These are phyloP conservation scores for Ciconia boyciana DNA, from an alignment of 2,113 vertebrate genomes.

Conservation along the genomic window DNA sequence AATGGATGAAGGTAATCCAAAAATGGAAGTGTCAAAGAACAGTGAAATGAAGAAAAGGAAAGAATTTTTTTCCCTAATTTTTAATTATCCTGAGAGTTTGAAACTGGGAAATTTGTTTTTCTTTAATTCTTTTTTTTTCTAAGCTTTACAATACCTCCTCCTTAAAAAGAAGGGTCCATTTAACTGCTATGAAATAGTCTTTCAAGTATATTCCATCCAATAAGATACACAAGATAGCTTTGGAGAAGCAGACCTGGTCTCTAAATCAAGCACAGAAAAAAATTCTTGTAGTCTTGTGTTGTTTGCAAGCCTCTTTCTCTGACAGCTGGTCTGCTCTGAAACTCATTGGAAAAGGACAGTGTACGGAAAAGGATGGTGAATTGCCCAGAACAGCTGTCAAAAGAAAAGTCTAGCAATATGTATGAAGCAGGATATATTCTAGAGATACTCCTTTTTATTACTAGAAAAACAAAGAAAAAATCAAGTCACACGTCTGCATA, in stretches of 20 bases:
- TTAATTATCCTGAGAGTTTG: background rate
- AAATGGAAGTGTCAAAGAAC: background rate
- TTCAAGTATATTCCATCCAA: background rate
- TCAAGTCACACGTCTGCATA: rapidly evolving
- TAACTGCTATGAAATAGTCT: background rate
- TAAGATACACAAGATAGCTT: background rate
- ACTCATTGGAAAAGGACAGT: background rate
- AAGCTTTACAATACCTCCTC: background rate
- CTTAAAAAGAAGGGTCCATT: background rate
- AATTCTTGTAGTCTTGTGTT: background rate
- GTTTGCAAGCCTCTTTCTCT: background rate
- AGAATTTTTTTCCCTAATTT: background rate
- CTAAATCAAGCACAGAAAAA: background rate
- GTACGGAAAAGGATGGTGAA: background rate
- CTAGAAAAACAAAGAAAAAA: background rate
- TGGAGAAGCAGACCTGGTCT: background rate
- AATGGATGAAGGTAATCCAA: background rate
- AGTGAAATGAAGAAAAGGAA: background rate
- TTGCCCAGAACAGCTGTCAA: background rate
- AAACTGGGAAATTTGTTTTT: background rate
- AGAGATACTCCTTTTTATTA: background rate
- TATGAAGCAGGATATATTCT: background rate
- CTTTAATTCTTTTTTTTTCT: background rate
- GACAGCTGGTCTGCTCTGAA: background rate
- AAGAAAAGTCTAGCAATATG: background rate